Percentiles rank a stretch among this genome's conserved stretches.
These are phyloP conservation scores for Ameiurus melas DNA, from an alignment of 2,113 vertebrate species.

Conservation along the genomic window DNA sequence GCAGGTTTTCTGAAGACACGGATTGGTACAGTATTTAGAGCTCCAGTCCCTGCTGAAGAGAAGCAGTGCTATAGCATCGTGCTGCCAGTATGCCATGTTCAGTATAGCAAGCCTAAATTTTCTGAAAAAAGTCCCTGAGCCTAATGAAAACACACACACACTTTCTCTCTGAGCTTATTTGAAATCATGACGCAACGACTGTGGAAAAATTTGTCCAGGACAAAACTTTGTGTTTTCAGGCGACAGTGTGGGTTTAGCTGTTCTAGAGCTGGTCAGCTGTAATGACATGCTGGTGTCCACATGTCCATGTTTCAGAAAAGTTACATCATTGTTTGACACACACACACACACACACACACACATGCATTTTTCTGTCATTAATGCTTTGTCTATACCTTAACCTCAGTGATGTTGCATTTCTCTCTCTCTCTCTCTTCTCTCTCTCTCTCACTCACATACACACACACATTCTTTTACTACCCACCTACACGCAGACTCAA, in stretches of 20 bases:
- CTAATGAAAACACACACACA: background rate
- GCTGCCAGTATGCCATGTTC: background rate
- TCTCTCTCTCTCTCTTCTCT: background rate
- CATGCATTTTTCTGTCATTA: background rate
- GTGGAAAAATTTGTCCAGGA: background rate
- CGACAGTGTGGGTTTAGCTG: background rate
- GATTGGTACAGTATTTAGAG: too few species aligned
- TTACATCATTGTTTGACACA: background rate
- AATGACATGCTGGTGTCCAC: slow-evolving; percentile 6
- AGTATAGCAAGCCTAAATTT: background rate
- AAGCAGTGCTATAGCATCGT: too few species aligned
- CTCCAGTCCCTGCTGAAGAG: too few species aligned
- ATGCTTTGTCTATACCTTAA: background rate
- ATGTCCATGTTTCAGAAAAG: slow-evolving; percentile 13
- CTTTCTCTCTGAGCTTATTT: background rate
- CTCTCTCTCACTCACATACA: background rate
- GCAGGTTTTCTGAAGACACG: too few species aligned
- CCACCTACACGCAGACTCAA: background rate
- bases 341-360: background rate
- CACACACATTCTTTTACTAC: background rate
- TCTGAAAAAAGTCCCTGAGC: background rate
- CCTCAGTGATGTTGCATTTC: background rate
- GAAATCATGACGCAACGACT: background rate
- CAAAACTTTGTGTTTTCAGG: background rate
- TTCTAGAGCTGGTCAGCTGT: slow-evolving; percentile 6